Conservation (phyloP, 1,140 invertebrate species). For the Cataglyphis hispanica region DNA sequence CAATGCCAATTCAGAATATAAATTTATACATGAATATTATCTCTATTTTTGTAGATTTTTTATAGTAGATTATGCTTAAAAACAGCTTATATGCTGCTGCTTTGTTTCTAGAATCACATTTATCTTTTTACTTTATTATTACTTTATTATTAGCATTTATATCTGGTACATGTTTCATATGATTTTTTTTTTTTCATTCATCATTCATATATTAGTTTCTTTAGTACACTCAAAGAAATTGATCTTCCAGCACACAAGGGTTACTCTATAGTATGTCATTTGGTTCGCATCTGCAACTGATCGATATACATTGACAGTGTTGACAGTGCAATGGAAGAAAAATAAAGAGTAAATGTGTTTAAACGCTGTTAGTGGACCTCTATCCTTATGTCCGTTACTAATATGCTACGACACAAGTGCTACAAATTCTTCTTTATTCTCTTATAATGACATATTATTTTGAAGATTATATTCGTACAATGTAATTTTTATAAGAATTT, state of each 20-base stretch:
- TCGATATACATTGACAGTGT: constrained; percentile 81
- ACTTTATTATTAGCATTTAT: constrained; percentile 89
- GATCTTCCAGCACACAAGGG: constrained; percentile 86
- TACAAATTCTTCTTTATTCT: constrained; percentile 59
- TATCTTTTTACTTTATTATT: too few species aligned
- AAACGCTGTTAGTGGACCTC: constrained; percentile 89
- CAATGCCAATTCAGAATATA: too few species aligned
- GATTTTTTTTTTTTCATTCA: not conserved
- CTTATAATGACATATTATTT: not conserved
- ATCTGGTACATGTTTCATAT: constrained; percentile 90
- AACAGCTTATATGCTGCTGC: too few species aligned
- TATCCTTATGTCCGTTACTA: constrained; percentile 89
- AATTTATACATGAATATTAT: too few species aligned
- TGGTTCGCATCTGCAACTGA: constrained; percentile 68
- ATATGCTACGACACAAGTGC: constrained; percentile 86
- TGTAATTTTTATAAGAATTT: not conserved
- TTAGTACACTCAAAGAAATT: not conserved
- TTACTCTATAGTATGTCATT: constrained; percentile 83
- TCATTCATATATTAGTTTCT: not conserved
- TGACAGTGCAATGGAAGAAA: constrained; percentile 87
- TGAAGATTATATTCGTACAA: not conserved
- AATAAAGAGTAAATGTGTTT: constrained; percentile 80
- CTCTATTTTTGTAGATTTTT: too few species aligned
- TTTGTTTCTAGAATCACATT: too few species aligned
- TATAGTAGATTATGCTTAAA: too few species aligned